phyloP scores from a whole-genome alignment of 2,888 invertebrate genomes.

The Dioctria linearis region DNA sequence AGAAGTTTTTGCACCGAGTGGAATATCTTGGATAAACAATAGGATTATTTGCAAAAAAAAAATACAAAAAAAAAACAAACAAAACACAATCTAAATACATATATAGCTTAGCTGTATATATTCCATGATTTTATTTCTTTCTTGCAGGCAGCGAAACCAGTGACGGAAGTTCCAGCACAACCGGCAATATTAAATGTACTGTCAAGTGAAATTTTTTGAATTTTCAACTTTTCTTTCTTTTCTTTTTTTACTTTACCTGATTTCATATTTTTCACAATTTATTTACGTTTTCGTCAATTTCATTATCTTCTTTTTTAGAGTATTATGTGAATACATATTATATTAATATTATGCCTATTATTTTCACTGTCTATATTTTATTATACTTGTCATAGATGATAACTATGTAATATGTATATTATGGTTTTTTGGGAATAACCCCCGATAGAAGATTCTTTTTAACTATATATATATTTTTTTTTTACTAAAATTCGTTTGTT shows the following conservation, averaged over 20 bases:
- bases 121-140: conserved; percentile 66
- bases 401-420: not conserved
- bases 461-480: not conserved
- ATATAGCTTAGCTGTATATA: conserved; percentile 49
- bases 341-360: conserved; percentile 42
- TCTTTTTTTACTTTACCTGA: conserved; percentile 45
- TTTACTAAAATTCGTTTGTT: conserved; percentile 39
- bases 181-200: conserved; percentile 72
- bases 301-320: conserved; percentile 43
- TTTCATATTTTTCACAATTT: not conserved
- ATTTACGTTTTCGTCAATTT: conserved; percentile 17
- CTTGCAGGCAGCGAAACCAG: conserved; percentile 81
- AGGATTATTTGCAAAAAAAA: not conserved
- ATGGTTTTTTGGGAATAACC: conserved; percentile 41
- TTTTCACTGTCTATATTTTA: conserved; percentile 22
- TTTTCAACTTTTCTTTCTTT: conserved; percentile 55
- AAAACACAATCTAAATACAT: conserved; percentile 11
- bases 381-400: conserved; percentile 22
- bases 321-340: conserved; percentile 25
- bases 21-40: conserved; percentile 39
- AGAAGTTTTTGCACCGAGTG: conserved; percentile 43
- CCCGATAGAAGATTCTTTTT: conserved; percentile 18
- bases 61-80: too few species aligned
- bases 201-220: conserved; percentile 50
- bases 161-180: conserved; percentile 77